These are phyloP conservation scores for Notothenia rossii DNA, from an alignment of 2,113 vertebrate genomes.

Conservation along the genomic window DNA sequence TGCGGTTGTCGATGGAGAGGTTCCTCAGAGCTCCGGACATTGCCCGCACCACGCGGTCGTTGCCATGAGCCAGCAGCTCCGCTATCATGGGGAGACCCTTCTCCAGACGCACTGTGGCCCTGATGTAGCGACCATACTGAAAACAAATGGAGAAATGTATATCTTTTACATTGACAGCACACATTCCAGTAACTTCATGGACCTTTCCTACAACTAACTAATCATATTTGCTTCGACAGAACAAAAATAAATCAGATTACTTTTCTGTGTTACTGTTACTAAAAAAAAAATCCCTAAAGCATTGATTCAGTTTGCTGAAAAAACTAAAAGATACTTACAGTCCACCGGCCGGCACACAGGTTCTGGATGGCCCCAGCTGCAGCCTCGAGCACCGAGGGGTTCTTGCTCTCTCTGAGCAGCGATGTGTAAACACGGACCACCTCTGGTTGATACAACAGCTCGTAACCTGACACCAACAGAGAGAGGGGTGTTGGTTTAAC, in stretches of 20 bases:
- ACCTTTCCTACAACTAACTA: not conserved
- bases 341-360: conserved; percentile 95
- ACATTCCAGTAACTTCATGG: not conserved
- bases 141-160: not conserved
- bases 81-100: conserved; percentile 94
- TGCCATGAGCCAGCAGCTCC: conserved; percentile 89
- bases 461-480: conserved; percentile 86
- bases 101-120: conserved; percentile 92
- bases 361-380: conserved; percentile 96
- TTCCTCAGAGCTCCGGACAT: conserved; percentile 95
- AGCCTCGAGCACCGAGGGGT: conserved; percentile 93
- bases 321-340: conserved; percentile 69
- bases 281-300: too few species aligned
- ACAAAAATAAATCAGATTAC: not conserved
- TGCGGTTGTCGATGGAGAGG: conserved; percentile 92
- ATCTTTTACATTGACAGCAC: not conserved
- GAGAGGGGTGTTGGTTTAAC: not conserved
- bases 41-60: conserved; percentile 94
- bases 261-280: too few species aligned
- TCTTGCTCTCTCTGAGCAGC: conserved; percentile 93
- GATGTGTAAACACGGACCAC: conserved; percentile 96
- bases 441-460: conserved; percentile 96
- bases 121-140: conserved; percentile 94
- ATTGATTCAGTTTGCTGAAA: not conserved
- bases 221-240: not conserved